phyloP scores from a whole-genome alignment of 2,797 vertebrate species.

The Acanthurus tractus region DNA sequence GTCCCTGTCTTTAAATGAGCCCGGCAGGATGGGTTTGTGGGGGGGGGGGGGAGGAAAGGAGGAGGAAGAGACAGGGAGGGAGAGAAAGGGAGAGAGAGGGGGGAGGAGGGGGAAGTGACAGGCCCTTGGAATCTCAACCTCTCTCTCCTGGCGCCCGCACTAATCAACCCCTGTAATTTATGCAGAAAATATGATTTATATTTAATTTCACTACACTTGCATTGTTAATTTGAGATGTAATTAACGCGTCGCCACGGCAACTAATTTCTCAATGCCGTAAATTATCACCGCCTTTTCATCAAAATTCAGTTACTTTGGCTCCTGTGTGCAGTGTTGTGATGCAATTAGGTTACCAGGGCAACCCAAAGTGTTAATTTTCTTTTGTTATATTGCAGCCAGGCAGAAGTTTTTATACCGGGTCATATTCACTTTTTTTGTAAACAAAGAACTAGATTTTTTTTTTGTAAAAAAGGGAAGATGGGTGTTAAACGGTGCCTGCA shows the following conservation, averaged over 20 bases:
- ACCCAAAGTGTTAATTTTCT: slow-evolving; percentile 99
- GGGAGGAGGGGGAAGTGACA: slow-evolving; percentile 87
- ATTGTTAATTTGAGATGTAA: slow-evolving; percentile 99
- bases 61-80: slow-evolving; percentile 70
- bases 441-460: slow-evolving; percentile 79
- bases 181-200: slow-evolving; percentile 99
- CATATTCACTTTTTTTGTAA: slow-evolving; percentile 84
- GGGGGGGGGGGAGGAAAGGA: slow-evolving; percentile 65
- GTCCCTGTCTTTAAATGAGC: slow-evolving; percentile 82
- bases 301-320: slow-evolving; percentile 99
- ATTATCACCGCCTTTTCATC: slow-evolving; percentile 99
- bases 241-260: slow-evolving; percentile 99
- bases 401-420: slow-evolving; percentile 94
- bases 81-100: slow-evolving; percentile 41
- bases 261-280: slow-evolving; percentile 99
- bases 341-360: slow-evolving; percentile 99
- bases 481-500: slow-evolving; percentile 45
- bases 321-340: slow-evolving; percentile 99
- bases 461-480: not conserved
- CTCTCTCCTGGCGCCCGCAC: slow-evolving; percentile 99
- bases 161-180: slow-evolving; percentile 99
- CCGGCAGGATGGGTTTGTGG: slow-evolving; percentile 63
- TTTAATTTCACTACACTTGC: slow-evolving; percentile 99
- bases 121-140: slow-evolving; percentile 99
- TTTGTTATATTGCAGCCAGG: slow-evolving; percentile 96